phyloP scores from a whole-genome alignment of 2,888 invertebrate species.

The Luperina testacea region DNA sequence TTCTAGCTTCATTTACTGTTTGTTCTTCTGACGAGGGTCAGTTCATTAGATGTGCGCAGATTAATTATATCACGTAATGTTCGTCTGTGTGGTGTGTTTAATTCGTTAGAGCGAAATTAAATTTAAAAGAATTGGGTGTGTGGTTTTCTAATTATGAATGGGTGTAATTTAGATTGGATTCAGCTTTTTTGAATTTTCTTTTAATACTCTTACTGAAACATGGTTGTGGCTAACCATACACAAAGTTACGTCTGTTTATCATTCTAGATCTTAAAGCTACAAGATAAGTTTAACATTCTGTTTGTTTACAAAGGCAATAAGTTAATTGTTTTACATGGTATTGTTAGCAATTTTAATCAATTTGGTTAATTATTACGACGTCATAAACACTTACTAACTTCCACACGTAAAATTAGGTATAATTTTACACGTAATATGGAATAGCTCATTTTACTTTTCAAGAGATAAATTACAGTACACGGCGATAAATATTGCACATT shows the following conservation, averaged over 20 bases:
- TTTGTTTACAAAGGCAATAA: background rate
- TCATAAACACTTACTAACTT: background rate
- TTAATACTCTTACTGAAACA: background rate
- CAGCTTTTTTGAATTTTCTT: background rate
- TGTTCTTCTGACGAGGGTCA: slow-evolving; percentile 58
- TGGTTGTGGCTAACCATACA: background rate
- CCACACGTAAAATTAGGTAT: too few relatives aligned
- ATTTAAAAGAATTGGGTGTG: slow-evolving; percentile 37
- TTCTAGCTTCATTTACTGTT: slow-evolving; percentile 46
- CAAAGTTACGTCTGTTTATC: background rate
- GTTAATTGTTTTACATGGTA: background rate
- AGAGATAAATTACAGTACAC: background rate
- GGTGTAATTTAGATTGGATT: slow-evolving; percentile 21
- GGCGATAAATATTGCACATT: too few relatives aligned
- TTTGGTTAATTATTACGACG: background rate
- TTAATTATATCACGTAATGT: slow-evolving; percentile 61
- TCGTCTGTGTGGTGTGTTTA: slow-evolving; percentile 33
- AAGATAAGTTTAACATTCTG: background rate
- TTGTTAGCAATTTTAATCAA: background rate
- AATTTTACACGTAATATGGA: background rate
- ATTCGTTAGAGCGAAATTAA: slow-evolving; percentile 30
- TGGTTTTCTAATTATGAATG: slow-evolving; percentile 30
- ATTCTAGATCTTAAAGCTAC: background rate
- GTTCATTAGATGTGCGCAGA: slow-evolving; percentile 60
- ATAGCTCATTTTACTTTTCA: background rate